Conservation (phyloP, 2,797 vertebrate species). For the Nannoperca obscura region DNA sequence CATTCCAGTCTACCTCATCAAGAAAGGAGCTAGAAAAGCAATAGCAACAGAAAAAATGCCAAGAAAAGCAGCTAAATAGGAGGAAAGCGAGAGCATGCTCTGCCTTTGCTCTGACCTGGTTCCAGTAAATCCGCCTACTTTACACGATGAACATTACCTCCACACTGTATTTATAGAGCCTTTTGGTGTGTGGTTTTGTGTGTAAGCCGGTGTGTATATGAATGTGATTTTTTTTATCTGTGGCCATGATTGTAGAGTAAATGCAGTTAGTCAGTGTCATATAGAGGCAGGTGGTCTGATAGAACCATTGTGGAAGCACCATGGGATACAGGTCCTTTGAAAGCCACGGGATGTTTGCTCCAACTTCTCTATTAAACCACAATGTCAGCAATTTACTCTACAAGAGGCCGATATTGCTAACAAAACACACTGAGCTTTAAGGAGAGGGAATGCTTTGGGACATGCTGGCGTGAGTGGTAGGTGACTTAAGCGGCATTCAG, state of each 20-base stretch:
- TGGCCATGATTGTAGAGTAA: constrained; percentile 32
- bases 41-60: constrained; percentile 20
- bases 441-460: neutral
- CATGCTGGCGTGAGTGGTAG: neutral
- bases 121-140: constrained; percentile 84
- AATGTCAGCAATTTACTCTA: neutral
- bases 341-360: neutral
- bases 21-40: constrained; percentile 41
- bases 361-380: neutral
- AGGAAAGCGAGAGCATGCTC: constrained; percentile 70
- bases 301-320: constrained; percentile 3
- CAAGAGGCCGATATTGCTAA: neutral
- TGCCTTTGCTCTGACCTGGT: constrained; percentile 84
- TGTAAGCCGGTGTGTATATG: constrained; percentile 41
- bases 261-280: constrained; percentile 29
- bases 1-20: constrained; percentile 44
- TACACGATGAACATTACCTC: constrained; percentile 79
- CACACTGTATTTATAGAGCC: constrained; percentile 78
- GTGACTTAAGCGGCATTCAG: neutral
- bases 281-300: constrained; percentile 22
- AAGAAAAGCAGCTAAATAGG: constrained; percentile 62
- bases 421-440: constrained; percentile 7
- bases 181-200: constrained; percentile 56
- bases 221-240: constrained; percentile 18
- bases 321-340: neutral